phyloP scores from a whole-genome alignment of 2,888 invertebrate genomes.

The Drosophila limbata region DNA sequence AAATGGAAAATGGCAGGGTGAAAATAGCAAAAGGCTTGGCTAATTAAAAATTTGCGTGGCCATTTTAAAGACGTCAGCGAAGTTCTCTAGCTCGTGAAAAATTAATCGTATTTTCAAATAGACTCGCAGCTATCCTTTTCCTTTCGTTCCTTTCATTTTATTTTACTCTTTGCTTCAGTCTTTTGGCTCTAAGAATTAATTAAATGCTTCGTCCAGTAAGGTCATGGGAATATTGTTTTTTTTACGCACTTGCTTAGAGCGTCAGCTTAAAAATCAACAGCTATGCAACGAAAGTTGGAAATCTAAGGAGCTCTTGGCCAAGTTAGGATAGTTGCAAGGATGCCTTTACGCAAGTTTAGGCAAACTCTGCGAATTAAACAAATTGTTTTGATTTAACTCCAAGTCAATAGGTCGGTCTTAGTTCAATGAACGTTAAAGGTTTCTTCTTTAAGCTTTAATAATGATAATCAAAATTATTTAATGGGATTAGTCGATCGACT shows the following conservation, averaged over 20 bases:
- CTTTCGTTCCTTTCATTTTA: slow-evolving; percentile 10
- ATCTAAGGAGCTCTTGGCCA: neutral
- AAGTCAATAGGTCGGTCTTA: neutral
- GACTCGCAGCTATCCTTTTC: slow-evolving; percentile 39
- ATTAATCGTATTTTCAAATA: slow-evolving; percentile 64
- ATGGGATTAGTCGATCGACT: neutral
- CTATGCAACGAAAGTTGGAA: slow-evolving; percentile 9
- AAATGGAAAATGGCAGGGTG: slow-evolving; percentile 35
- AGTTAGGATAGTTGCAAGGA: slow-evolving; percentile 14
- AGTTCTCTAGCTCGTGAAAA: slow-evolving; percentile 49
- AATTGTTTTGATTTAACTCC: slow-evolving; percentile 38
- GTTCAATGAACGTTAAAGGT: neutral
- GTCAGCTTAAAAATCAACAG: slow-evolving; percentile 28
- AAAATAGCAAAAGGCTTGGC: slow-evolving; percentile 54
- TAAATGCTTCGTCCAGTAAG: slow-evolving; percentile 58
- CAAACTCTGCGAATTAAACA: slow-evolving; percentile 47
- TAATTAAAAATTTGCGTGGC: slow-evolving; percentile 70
- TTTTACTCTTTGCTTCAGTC: slow-evolving; percentile 35
- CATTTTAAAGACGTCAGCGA: slow-evolving; percentile 57
- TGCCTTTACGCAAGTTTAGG: slow-evolving; percentile 45
- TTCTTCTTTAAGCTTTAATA: neutral
- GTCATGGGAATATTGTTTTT: slow-evolving; percentile 48
- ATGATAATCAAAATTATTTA: neutral
- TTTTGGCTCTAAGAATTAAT: slow-evolving; percentile 67
- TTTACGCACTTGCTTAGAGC: slow-evolving; percentile 16